Evolutionary conservation across 2,797 vertebrate species (phyloP).

Genomic region (Sphenopsis melanotis): DNA sequence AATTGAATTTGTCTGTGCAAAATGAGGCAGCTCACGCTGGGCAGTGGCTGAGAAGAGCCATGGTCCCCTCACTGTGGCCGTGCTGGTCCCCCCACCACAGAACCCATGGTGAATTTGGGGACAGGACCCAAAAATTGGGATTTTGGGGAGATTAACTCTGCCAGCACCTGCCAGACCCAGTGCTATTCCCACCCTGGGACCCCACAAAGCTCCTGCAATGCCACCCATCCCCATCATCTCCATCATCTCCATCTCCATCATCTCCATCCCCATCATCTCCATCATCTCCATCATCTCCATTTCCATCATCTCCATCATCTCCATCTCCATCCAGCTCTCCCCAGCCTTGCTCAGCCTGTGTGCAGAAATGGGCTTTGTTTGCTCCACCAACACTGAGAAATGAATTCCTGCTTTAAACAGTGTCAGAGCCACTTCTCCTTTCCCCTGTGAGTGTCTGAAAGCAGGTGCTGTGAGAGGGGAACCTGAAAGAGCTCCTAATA

Average conservation of each 20-base stretch:
- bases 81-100: background rate
- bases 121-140: background rate
- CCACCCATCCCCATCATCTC: background rate
- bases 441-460: background rate
- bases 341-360: background rate
- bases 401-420: background rate
- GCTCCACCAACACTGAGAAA: background rate
- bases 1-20: background rate
- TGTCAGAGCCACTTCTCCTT: background rate
- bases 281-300: background rate
- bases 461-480: background rate
- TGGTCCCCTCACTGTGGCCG: background rate
- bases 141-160: background rate
- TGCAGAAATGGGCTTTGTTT: background rate
- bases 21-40: background rate
- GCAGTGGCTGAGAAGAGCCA: background rate
- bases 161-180: background rate
- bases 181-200: background rate
- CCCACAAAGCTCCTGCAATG: accelerated
- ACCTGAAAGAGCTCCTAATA: background rate
- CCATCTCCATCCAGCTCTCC: background rate
- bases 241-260: background rate
- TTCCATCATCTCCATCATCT: background rate
- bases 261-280: too few relatives aligned
- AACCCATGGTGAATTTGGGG: background rate